Evolutionary conservation across 1,140 invertebrate species (phyloP).

Genomic region (Drosophila azteca): DNA sequence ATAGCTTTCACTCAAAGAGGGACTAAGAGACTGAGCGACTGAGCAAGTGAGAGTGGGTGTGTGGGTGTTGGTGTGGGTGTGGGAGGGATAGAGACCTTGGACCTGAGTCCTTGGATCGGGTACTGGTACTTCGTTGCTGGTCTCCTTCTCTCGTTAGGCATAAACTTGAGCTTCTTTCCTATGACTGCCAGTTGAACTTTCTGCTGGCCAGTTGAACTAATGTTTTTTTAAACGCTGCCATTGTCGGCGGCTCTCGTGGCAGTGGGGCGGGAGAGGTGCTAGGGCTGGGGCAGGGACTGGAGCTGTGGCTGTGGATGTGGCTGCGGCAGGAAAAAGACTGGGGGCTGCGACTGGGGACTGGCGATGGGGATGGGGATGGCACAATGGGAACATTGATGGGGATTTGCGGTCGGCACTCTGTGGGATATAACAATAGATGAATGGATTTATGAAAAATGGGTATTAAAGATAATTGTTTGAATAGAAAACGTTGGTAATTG

Average conservation of each 20-base stretch:
- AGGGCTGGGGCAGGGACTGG: too few relatives aligned
- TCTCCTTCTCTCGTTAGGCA: slow-evolving; percentile 7
- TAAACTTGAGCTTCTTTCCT: slow-evolving; percentile 54
- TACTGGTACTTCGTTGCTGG: background rate
- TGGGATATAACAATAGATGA: slow-evolving; percentile 33
- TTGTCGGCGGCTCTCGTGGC: slow-evolving; percentile 19
- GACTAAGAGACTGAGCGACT: background rate
- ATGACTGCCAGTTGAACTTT: slow-evolving; percentile 42
- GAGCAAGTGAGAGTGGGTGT: too few relatives aligned
- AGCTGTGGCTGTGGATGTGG: background rate
- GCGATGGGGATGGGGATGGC: background rate
- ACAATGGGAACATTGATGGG: slow-evolving; percentile 36
- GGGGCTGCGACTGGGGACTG: too few relatives aligned
- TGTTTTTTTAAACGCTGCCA: slow-evolving; percentile 73
- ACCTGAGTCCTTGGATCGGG: slow-evolving; percentile 4
- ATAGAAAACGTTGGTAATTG: background rate
- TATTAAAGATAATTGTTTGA: slow-evolving; percentile 7
- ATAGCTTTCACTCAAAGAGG: slow-evolving; percentile 47
- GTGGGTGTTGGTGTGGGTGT: background rate
- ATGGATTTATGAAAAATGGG: slow-evolving; percentile 18
- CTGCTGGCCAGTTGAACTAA: slow-evolving; percentile 52
- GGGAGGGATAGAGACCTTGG: background rate
- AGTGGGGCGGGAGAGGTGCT: too few relatives aligned
- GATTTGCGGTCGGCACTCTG: slow-evolving; percentile 40
- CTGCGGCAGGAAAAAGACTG: slow-evolving; percentile 2